Base-by-base conservation (phyloP, 2,888 invertebrate genomes). In the Nomada hirtipes region DNA sequence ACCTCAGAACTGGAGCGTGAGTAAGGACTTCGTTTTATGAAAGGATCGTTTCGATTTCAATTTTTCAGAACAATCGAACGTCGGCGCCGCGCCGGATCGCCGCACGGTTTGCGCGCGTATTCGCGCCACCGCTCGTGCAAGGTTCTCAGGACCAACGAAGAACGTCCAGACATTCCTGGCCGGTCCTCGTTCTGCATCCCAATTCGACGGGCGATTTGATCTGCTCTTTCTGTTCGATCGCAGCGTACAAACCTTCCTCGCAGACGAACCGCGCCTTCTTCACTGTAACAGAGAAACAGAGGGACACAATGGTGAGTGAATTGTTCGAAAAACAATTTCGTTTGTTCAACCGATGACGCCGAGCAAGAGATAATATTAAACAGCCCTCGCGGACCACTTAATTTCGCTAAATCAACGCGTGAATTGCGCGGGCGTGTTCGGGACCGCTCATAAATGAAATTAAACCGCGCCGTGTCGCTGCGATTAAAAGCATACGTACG, bases 231-330 rank as follows among this genome's bases (percentile, higher is more conserved):
- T 26, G 13, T 60, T 23, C 13, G 52, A 9, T 53, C 26, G 47
- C 1, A 10, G 42, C 52, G 84, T 90, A 92, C 96, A 95, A 94
- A 97, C 97, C 97, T 96, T 97, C 97, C 94, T 96, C 96, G 95
- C 97, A 97, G 94, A 97, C 96, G 95, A 97, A 97, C 94, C 97
- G 96, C 95, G 97, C 97, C 95, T 97, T 97, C 95, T 97, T 98
- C 94, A 98, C 97, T 98, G 97, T 91, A 97, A 97, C 95, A 95
- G 94, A 94, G 94, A 94, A 23, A 60, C 13, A 15, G 13, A 26
- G 55, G 50, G 29, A 13, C 65, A 10, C 52, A 13, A 36, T 36
- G 26, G 23, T 59, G 11, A 57, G 57, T 76, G 44, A 55, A 36
- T 11, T 44, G 9, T 42, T 4, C 26, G 29, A 2, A 59, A 59